Evolutionary conservation across 2,888 invertebrate genomes (phyloP), one percentile per base, ranked within the genome.

Genomic region (Leptinotarsa peninsularis): DNA sequence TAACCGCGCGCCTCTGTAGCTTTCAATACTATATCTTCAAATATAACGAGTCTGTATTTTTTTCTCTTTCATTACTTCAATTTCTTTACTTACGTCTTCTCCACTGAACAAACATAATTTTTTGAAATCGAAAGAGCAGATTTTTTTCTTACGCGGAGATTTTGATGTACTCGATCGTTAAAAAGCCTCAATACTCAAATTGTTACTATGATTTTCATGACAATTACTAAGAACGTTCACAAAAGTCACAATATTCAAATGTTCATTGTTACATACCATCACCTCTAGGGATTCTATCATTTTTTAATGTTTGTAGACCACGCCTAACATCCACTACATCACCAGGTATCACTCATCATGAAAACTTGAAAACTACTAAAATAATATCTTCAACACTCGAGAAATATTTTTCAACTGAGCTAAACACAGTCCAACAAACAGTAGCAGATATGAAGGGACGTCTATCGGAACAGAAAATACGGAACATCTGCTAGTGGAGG

Each of bases 201-300:
- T 72, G 43, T 54, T 72, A 1, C 54, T 66, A 17, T 13, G 27
- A 66, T 72, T 72, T 72, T 72, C 52, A 33, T 54, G 72, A 18
- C 66, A 72, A 60, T 72, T 49, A 23, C 23, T 18, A 60, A 58
- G 60, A 5, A 71, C 71, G 21, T 66, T 54, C 49, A 66, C 72
- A 72, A 49, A 66, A 21, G 49, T 71, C 60, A 71, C 49, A 50
- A 63, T 66, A 50, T 71, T 66, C 50, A 66, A 54, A 66, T 54
- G 27, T 33, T 72, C 56, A 54, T 66, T 72, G 52, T 66, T 23
- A 27, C 27, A 27, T 63, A 49, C 54, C 72, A 33, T 72, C 66
- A 66, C 63, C 27, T 4, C 27, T 27, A 54, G 23, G 54, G 33
- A 71, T 66, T 66, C 63, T 63, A 63, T 49, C 66, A 63, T 49